Base-by-base conservation (phyloP, 2,797 vertebrate species). In the Echeneis naucrates region DNA sequence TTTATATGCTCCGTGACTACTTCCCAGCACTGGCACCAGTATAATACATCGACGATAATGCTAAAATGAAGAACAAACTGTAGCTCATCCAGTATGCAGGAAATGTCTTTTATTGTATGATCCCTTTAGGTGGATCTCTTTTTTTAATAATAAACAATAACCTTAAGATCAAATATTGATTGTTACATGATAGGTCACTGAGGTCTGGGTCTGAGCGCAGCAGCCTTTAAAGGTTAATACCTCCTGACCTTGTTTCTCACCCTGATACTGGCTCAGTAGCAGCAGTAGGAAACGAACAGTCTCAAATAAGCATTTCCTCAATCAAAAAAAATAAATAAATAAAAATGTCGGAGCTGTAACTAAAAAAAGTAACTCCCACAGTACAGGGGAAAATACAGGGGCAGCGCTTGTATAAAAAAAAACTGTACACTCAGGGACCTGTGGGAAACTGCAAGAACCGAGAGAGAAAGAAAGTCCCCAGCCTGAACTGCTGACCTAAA, bases 131-230 rank as follows among this genome's bases (percentile, higher is more conserved):
- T 8, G 10, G n/a, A n/a, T n/a, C n/a, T n/a, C n/a, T n/a, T n/a
- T n/a, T n/a, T n/a, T n/a, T n/a, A n/a, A n/a, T n/a, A n/a, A n/a
- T n/a, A n/a, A n/a, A n/a, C 12, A 11, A 45, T 21, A 58, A 84
- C 68, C 81, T 73, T 24, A 21, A 40, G 76, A 72, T 73, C 73
- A 78, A 21, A 60, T 83, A 86, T 87, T 69, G 80, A 88, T 86
- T 57, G 1, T 13, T 17, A 21, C 45, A 65, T 78, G 60, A 82
- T 81, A 64, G 54, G 78, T 88, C 50, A 37, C 59, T 24, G 38
- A 50, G 72, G 42, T 48, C 40, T 38, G 56, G 70, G 52, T 21
- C 40, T 12, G 57, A 59, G 37, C 61, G 13, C 30, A 52, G 69
- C 69, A 60, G 16, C 3, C 56, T 72, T 32, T 53, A 57, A 77